These are phyloP conservation scores for Sinopyrophorus schimmeli DNA, from an alignment of 2,888 invertebrate species.

Conservation along the genomic window DNA sequence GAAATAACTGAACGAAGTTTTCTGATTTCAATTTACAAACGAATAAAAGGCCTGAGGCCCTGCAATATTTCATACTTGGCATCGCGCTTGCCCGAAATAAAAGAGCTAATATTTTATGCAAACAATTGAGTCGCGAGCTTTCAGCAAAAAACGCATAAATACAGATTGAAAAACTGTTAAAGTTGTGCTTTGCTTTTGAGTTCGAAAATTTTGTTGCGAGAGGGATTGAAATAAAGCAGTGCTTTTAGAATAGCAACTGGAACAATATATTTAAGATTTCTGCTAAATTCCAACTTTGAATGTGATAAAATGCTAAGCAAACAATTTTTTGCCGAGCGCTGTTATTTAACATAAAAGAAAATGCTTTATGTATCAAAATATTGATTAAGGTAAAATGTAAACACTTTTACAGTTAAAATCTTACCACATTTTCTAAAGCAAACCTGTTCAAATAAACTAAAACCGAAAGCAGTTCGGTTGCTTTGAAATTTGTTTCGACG, in stretches of 20 bases:
- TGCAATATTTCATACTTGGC: slow-evolving; percentile 41
- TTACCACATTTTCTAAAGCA: slow-evolving; percentile 29
- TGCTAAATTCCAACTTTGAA: slow-evolving; percentile 3
- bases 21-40: slow-evolving; percentile 41
- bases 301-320: no score
- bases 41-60: slow-evolving; percentile 39
- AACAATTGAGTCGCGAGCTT: slow-evolving; percentile 39
- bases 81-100: slow-evolving; percentile 39
- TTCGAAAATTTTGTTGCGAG: slow-evolving; percentile 20
- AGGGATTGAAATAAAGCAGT: slow-evolving; percentile 14
- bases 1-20: slow-evolving; percentile 33
- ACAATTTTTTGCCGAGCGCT: slow-evolving; percentile 17
- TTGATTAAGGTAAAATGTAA: slow-evolving; percentile 31
- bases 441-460: slow-evolving; percentile 35
- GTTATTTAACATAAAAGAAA: slow-evolving; percentile 21
- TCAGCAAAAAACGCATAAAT: slow-evolving; percentile 38
- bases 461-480: slow-evolving; percentile 7
- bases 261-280: not conserved
- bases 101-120: slow-evolving; percentile 43
- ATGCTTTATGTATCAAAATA: slow-evolving; percentile 5
- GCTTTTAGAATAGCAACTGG: slow-evolving; percentile 6
- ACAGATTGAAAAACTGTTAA: slow-evolving; percentile 39
- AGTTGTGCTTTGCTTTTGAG: slow-evolving; percentile 26
- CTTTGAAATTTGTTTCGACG: no score
- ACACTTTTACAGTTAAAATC: slow-evolving; percentile 32